These are phyloP conservation scores for Campylorhamphus procurvoides DNA, from an alignment of 2,113 vertebrate genomes.

Conservation along the genomic window DNA sequence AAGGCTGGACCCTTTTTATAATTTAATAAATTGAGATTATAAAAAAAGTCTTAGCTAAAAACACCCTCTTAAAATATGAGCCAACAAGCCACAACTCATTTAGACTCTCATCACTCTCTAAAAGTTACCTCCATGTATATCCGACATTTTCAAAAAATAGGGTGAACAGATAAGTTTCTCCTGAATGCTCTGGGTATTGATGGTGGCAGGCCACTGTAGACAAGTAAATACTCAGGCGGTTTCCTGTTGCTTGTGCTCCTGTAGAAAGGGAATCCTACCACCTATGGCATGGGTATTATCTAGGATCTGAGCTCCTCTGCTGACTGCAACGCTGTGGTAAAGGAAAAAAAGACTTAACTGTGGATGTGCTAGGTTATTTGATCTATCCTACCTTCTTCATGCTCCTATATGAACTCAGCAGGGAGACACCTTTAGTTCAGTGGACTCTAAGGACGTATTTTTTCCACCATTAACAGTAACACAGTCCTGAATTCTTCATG, in stretches of 20 bases:
- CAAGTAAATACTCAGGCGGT: background rate
- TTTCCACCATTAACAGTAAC: background rate
- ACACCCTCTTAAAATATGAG: background rate
- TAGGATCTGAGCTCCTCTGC: fast-evolving
- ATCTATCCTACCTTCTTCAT: background rate
- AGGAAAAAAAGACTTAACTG: background rate
- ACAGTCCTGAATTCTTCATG: background rate
- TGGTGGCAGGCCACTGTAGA: background rate
- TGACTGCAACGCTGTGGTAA: background rate
- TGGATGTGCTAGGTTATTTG: background rate
- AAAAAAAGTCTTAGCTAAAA: background rate
- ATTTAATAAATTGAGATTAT: background rate
- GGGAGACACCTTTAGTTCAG: background rate
- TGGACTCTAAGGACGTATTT: background rate
- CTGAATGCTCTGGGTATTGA: background rate
- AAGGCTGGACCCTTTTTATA: background rate
- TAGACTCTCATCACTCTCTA: background rate
- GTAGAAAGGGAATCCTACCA: background rate
- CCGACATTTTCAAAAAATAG: background rate
- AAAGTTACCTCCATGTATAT: background rate
- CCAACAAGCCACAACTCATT: background rate
- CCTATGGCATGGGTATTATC: background rate
- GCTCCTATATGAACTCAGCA: background rate
- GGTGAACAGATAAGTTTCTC: background rate
- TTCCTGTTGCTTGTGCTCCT: background rate